Evolutionary conservation across 2,888 invertebrate genomes (phyloP).

Genomic region (Iphiclides podalirius): DNA sequence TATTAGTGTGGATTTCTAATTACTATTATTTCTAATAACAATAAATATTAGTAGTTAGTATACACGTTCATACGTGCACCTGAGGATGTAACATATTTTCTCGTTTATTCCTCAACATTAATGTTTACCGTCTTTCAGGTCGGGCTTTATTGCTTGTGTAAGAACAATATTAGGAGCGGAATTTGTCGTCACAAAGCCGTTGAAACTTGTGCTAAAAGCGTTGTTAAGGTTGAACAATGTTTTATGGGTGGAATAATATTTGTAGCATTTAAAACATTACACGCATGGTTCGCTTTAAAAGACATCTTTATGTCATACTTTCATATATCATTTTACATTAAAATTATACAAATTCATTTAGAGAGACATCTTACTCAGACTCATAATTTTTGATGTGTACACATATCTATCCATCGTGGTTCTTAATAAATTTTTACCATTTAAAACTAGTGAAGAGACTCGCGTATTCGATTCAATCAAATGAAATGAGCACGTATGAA

Average conservation of each 20-base stretch:
- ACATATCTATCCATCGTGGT: not conserved
- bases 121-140: not conserved
- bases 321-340: not conserved
- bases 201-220: constrained; percentile 11
- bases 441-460: not conserved
- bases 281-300: not conserved
- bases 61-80: too few species aligned
- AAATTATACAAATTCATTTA: not conserved
- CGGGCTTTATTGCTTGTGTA: constrained; percentile 8
- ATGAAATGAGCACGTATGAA: not conserved
- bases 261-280: not conserved
- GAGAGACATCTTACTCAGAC: not conserved
- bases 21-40: too few species aligned
- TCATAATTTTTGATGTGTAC: not conserved
- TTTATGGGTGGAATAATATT: not conserved
- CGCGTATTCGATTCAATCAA: not conserved
- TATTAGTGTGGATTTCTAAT: too few species aligned
- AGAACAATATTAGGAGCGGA: not conserved
- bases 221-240: constrained; percentile 12
- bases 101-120: not conserved
- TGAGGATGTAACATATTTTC: not conserved
- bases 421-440: not conserved
- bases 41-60: too few species aligned
- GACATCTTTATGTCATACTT: not conserved
- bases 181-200: constrained; percentile 13